Conservation (phyloP, 2,797 vertebrate species). For the Sitta carolinensis region DNA sequence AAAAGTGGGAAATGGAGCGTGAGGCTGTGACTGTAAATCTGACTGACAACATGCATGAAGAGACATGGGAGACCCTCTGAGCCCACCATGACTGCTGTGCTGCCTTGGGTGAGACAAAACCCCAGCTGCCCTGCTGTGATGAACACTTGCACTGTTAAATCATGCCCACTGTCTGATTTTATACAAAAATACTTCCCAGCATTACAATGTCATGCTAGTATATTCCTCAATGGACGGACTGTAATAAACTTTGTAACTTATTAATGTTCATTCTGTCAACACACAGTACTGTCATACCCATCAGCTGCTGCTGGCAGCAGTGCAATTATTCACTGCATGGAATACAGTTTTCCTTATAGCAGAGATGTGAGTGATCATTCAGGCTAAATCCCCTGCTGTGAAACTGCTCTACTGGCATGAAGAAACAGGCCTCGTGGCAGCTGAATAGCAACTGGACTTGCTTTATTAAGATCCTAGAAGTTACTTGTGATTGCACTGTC, state of each 20-base stretch:
- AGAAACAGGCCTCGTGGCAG: neutral
- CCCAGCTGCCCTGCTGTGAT: neutral
- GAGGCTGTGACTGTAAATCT: neutral
- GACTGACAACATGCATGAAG: neutral
- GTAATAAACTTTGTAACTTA: neutral
- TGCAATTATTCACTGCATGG: neutral
- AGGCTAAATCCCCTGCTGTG: neutral
- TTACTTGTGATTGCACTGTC: neutral
- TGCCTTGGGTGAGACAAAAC: neutral
- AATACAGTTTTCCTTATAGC: neutral
- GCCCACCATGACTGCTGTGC: neutral
- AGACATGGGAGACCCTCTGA: neutral
- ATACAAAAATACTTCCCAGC: neutral
- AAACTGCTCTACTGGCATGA: neutral
- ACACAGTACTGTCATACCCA: neutral
- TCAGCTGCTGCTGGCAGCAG: neutral
- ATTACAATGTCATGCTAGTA: neutral
- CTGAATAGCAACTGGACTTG: neutral
- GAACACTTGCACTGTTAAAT: neutral
- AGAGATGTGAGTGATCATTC: neutral
- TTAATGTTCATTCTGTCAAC: neutral
- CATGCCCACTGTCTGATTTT: neutral
- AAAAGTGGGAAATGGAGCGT: conserved; percentile 41
- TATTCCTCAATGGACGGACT: neutral
- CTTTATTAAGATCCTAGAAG: neutral